Conservation (phyloP, 2,113 vertebrate species). For the Saccopteryx bilineata region DNA sequence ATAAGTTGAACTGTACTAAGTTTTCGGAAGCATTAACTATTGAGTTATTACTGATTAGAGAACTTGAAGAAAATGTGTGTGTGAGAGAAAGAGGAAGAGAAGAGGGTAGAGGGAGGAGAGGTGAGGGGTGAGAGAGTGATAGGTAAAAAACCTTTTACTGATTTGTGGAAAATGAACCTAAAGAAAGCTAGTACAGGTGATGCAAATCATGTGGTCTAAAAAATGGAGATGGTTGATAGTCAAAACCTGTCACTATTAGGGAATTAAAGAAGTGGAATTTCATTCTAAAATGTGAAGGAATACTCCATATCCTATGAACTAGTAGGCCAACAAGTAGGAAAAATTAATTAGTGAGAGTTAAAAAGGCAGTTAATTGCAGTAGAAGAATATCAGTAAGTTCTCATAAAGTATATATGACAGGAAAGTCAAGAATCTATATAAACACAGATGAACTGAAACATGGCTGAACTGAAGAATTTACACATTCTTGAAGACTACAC, state of each 20-base stretch:
- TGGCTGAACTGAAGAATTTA: background rate
- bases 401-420: background rate
- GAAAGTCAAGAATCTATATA: background rate
- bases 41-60: background rate
- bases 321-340: background rate
- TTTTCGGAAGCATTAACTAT: slow-evolving; percentile 10
- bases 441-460: background rate
- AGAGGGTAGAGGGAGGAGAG: background rate
- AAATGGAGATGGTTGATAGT: background rate
- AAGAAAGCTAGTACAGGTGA: slow-evolving; percentile 4
- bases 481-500: background rate
- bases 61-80: slow-evolving; percentile 11
- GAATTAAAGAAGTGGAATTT: slow-evolving; percentile 37
- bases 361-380: background rate
- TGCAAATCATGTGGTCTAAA: background rate
- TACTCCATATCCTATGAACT: background rate
- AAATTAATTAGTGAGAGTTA: background rate
- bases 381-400: background rate
- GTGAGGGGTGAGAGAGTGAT: background rate
- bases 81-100: background rate
- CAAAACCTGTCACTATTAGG: slow-evolving; percentile 10
- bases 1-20: background rate
- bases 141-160: background rate
- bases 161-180: background rate
- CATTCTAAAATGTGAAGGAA: background rate